Base-by-base conservation (phyloP, 2,113 vertebrate species). In the Collichthys lucidus region DNA sequence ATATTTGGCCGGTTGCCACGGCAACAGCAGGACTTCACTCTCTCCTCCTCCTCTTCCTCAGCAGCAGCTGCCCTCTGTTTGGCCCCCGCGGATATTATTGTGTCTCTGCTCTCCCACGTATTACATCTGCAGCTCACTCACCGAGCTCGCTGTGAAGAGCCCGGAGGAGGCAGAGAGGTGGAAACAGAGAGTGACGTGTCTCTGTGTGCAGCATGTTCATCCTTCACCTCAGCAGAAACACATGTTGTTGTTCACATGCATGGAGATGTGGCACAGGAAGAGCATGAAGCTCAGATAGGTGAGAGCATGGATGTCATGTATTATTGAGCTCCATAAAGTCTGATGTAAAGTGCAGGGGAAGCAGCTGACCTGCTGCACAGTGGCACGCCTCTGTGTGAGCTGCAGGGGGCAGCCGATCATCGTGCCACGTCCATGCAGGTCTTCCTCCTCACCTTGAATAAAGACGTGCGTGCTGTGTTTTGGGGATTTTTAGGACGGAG, bases 351-450 rank as follows among this genome's bases (percentile, higher is more conserved):
- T 15, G 29, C 19, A 0, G 3, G 68, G 49, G 0, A 67, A 2
- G 8, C 10, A 20, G 29, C 40, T 15, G 40, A 50, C 16, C 11
- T 69, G 2, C 14, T 42, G 20, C 20, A 19, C 8, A 11, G 55
- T 20, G 67, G 15, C 24, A n/a, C 29, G 19, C 26, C 84, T 42
- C 52, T 0, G 12, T 72, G 42, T 26, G 5, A 55, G 70, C 83
- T 90, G 84, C 80, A 86, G 86, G 77, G 83, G 87, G 90, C 85
- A 87, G 71, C 68, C 49, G 4, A 76, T 85, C 84, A 44, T 74
- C 35, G 60, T 12, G 42, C 26, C 64, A 73, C 57, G 1, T 7
- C 24, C 24, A 2, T 3, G 11, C 26, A 6, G 7, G 26, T 31
- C 49, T 46, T 46, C n/a, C 14, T 17, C 14, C 63, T 78, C 80